Evolutionary conservation across 2,797 vertebrate genomes (phyloP).

Genomic region (Erethizon dorsatum): DNA sequence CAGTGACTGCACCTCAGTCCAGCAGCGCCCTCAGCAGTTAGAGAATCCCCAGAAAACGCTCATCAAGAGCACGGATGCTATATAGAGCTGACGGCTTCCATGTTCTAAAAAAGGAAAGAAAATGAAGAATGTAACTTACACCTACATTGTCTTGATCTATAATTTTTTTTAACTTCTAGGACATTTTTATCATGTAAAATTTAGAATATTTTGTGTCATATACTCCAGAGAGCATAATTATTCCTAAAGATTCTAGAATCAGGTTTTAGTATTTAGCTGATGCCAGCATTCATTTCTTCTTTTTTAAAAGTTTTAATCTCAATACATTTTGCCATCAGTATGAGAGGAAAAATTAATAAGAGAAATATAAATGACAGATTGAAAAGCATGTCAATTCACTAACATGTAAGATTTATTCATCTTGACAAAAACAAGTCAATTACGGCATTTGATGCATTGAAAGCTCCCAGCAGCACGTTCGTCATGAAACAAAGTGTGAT

Average conservation of each 20-base stretch:
- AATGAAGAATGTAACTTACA: not conserved
- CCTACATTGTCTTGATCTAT: not conserved
- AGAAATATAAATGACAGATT: constrained; percentile 45
- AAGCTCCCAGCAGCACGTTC: not conserved
- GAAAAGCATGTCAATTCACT: constrained; percentile 51
- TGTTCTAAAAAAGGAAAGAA: not conserved
- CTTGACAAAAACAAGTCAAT: not conserved
- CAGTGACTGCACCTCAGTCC: not conserved
- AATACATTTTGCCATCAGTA: constrained; percentile 23
- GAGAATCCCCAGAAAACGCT: constrained; percentile 42
- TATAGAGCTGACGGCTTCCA: constrained; percentile 30
- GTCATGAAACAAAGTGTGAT: not conserved
- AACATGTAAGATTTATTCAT: not conserved
- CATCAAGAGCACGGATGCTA: not conserved
- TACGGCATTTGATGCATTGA: constrained; percentile 44
- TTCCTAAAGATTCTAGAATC: not conserved
- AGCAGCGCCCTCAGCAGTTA: not conserved
- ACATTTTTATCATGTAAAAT: not conserved
- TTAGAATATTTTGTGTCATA: not conserved
- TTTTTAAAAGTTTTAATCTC: constrained; percentile 43
- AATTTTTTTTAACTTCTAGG: constrained; percentile 28
- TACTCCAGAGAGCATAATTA: constrained; percentile 13
- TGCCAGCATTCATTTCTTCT: not conserved
- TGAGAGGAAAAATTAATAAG: constrained; percentile 23
- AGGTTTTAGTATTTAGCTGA: constrained; percentile 42